Base-by-base conservation (phyloP, 1,140 invertebrate genomes). In the Eupristina koningsbergeri region DNA sequence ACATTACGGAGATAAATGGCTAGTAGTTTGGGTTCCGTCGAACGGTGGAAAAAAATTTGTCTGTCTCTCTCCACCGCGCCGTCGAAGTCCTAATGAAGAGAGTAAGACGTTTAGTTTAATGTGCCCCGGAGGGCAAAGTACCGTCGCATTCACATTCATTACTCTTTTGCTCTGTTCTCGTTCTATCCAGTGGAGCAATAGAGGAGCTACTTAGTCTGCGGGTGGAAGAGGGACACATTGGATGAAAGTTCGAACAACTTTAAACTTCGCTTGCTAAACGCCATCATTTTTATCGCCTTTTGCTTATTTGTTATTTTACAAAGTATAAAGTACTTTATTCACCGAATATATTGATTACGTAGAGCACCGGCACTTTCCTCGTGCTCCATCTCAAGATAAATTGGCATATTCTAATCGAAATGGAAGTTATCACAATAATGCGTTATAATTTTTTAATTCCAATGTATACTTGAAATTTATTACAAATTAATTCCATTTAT, bases 1-100 rank as follows among this genome's bases (percentile, higher is more conserved):
- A 29, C 29, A 75, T 81, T 73, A 50, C 53, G 11, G 39, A 34
- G 8, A 81, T 74, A 81, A 74, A 74, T 81, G 17, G 45, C 3
- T 22, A 31, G 47, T 9, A 41, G 61, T 69, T 45, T 41, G 5
- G 5, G 15, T 50, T 13, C 34, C 31, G 5, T 29, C 3, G 29
- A 31, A 22, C 8, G 39, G 50, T 39, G n/a, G 69, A 81, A 50
- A 45, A 81, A 80, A 71, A 31, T 45, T 45, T 13, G 9, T 22
- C 19, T 50, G 15, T 47, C 17, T 2, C 45, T 64, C 15, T 47
- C 3, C 31, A 34, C 29, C 36, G 26, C 45, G 29, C 64, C 17
- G 53, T 6, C 17, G 13, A 69, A n/a, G 41, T 22, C 45, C 3
- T 79, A 67, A 47, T 67, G 41, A n/a, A 75, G 47, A 31, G 74